Evolutionary conservation across 2,797 vertebrate genomes (phyloP).

Genomic region (Gallinago stenura): DNA sequence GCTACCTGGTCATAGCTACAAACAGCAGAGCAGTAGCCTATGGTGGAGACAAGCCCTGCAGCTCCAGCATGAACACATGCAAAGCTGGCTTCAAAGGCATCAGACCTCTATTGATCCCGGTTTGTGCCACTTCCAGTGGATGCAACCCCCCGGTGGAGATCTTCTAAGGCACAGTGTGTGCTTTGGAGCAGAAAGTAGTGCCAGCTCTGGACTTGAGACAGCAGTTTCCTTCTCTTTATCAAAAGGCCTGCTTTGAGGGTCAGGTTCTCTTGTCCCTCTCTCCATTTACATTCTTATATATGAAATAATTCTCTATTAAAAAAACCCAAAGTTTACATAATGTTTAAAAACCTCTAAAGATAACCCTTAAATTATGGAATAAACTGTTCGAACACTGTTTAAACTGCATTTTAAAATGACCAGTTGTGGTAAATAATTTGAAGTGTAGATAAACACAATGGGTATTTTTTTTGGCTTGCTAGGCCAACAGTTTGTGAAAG

Average conservation of each 20-base stretch:
- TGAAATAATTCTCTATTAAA: not conserved
- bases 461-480: not conserved
- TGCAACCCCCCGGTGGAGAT: not conserved
- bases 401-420: conserved; percentile 16
- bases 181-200: not conserved
- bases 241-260: not conserved
- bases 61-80: not conserved
- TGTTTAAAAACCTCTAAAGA: not conserved
- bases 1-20: not conserved
- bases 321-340: not conserved
- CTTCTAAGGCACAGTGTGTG: not conserved
- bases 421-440: conserved; percentile 40
- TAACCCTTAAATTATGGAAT: not conserved
- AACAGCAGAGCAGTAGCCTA: not conserved
- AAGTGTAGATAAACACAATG: conserved; percentile 8
- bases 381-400: not conserved
- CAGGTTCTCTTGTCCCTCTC: not conserved
- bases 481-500: conserved; percentile 19
- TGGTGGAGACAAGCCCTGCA: not conserved
- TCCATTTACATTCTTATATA: not conserved
- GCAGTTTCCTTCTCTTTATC: not conserved
- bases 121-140: not conserved
- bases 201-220: not conserved
- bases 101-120: not conserved
- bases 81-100: not conserved